phyloP scores from a whole-genome alignment of 2,113 vertebrate species.

The Tyrannus savana region DNA sequence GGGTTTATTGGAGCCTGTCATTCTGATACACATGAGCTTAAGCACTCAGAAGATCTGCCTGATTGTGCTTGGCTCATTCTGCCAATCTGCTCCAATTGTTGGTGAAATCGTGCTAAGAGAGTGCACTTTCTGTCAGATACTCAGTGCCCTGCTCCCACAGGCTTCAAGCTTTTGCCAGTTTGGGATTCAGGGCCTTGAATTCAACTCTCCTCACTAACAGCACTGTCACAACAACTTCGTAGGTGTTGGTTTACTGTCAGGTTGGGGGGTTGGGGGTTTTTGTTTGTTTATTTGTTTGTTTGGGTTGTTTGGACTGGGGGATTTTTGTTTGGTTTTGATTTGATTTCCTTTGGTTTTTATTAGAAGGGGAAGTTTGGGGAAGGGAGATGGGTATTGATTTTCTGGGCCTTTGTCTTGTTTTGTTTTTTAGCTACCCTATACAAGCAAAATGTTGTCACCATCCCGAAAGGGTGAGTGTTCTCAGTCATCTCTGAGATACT shows the following conservation, averaged over 20 bases:
- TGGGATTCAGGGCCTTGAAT: background rate
- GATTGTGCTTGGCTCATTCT: background rate
- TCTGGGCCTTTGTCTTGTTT: background rate
- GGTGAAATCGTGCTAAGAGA: background rate
- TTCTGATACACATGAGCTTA: background rate
- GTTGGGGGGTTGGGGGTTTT: background rate
- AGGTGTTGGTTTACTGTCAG: background rate
- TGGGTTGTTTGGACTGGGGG: background rate
- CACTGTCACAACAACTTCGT: background rate
- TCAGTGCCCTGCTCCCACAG: background rate
- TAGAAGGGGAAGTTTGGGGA: background rate
- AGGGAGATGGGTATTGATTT: rapidly evolving
- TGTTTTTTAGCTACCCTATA: background rate
- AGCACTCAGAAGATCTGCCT: background rate
- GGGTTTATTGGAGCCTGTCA: constrained; percentile 44
- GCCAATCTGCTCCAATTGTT: background rate
- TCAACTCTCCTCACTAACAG: background rate
- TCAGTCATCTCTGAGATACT: background rate
- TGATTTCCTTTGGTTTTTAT: background rate
- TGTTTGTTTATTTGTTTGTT: background rate
- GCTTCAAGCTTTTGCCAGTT: background rate
- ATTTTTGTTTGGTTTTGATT: background rate
- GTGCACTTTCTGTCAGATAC: constrained; percentile 3
- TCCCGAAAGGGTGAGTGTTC: background rate
- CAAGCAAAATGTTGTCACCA: background rate